Evolutionary conservation across 2,113 vertebrate genomes (phyloP).

Genomic region (Terrapene triunguis): DNA sequence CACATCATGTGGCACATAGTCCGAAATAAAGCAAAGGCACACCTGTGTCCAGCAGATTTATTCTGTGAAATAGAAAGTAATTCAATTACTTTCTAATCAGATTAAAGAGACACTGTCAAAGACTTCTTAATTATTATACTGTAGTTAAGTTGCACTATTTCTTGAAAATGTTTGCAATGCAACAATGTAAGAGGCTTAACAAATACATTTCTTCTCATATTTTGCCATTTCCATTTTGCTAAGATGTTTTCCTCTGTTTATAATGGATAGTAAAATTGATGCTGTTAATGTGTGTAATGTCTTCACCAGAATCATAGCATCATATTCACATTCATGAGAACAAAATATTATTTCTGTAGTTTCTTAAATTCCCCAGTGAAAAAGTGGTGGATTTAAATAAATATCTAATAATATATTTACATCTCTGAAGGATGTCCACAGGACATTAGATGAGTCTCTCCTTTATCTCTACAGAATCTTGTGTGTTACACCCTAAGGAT

Average conservation of each 20-base stretch:
- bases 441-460: neutral
- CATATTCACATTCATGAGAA: neutral
- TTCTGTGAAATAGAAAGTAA: conserved; percentile 18
- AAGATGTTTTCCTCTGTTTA: neutral
- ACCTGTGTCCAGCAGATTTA: conserved; percentile 24
- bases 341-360: neutral
- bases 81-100: neutral
- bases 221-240: conserved; percentile 2
- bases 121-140: neutral
- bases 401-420: neutral
- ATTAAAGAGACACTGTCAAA: neutral
- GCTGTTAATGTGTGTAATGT: neutral
- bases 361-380: neutral
- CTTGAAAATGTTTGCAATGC: conserved; percentile 9
- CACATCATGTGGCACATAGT: neutral
- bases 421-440: neutral
- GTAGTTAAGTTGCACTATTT: neutral
- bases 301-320: neutral
- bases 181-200: neutral
- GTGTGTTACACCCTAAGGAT: neutral
- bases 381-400: neutral
- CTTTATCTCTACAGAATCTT: neutral
- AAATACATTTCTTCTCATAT: neutral
- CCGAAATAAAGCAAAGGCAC: conserved; percentile 31
- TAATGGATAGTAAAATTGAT: neutral